These are phyloP conservation scores for Stercorarius parasiticus DNA, from an alignment of 2,113 vertebrate genomes.

Conservation along the genomic window DNA sequence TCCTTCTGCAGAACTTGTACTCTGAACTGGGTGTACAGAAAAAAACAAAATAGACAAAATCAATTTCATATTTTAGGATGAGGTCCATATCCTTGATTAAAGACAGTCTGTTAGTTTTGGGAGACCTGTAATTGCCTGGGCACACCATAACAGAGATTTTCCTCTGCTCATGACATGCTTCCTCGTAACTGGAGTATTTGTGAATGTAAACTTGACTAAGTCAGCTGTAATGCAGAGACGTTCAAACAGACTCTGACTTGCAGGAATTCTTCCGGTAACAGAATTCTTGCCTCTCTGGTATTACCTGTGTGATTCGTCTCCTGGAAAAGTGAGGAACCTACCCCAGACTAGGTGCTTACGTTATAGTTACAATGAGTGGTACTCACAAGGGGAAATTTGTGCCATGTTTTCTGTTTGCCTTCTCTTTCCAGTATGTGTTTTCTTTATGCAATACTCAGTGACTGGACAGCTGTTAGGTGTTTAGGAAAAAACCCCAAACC, in stretches of 20 bases:
- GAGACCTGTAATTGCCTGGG: neutral
- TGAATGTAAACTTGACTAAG: neutral
- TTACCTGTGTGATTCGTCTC: neutral
- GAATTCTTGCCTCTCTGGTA: neutral
- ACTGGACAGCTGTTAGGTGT: neutral
- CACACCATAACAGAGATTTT: neutral
- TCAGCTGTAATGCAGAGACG: neutral
- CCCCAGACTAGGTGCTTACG: neutral
- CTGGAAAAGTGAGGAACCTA: neutral
- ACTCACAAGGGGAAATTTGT: neutral
- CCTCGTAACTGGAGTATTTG: neutral
- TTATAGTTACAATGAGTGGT: fast-evolving
- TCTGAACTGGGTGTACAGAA: neutral
- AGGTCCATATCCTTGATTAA: neutral
- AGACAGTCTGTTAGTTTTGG: neutral
- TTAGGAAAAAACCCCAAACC: neutral
- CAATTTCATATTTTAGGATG: neutral
- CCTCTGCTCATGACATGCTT: neutral
- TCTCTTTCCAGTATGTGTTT: neutral
- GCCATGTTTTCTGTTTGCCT: neutral
- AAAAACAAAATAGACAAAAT: neutral
- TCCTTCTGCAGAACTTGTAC: neutral
- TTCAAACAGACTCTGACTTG: neutral
- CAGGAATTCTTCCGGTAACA: neutral
- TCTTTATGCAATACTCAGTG: neutral